Conservation (phyloP, 2,113 vertebrate genomes). For the Lycocorax pyrrhopterus region DNA sequence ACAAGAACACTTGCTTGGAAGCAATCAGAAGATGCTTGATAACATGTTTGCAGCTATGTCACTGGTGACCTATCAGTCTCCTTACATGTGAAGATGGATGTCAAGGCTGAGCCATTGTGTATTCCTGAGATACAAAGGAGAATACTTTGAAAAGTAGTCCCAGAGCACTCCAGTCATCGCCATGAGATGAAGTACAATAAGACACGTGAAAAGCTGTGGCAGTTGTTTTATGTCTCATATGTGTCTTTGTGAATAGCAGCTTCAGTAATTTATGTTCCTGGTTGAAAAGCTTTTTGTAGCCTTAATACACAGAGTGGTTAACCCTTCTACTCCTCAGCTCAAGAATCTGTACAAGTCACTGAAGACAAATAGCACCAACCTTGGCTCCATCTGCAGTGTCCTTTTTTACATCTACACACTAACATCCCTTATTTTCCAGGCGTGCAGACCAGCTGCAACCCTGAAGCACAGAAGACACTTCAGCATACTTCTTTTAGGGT, state of each 20-base stretch:
- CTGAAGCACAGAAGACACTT: neutral
- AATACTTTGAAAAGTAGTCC: constrained; percentile 58
- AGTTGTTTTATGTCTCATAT: constrained; percentile 65
- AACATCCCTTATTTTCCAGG: neutral
- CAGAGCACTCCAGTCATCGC: constrained; percentile 39
- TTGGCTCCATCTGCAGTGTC: neutral
- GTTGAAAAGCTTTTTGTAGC: constrained; percentile 53
- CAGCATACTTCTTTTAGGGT: neutral
- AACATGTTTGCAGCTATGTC: neutral
- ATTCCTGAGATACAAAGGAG: constrained; percentile 43
- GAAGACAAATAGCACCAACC: neutral
- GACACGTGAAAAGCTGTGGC: constrained; percentile 52
- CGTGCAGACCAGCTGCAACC: neutral
- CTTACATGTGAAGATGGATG: constrained; percentile 29
- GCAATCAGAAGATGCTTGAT: neutral
- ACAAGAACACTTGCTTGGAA: neutral
- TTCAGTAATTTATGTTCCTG: constrained; percentile 50
- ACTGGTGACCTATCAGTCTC: constrained; percentile 23
- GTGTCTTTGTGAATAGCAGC: constrained; percentile 57
- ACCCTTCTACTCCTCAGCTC: constrained; percentile 37
- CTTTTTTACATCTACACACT: neutral
- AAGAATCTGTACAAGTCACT: neutral
- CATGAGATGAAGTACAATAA: constrained; percentile 55
- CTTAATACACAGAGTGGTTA: constrained; percentile 56
- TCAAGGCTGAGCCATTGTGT: constrained; percentile 38